Evolutionary conservation across 1,140 invertebrate genomes (phyloP), one percentile per base, ranked within the genome.

Genomic region (Helicorthomorpha holstii): DNA sequence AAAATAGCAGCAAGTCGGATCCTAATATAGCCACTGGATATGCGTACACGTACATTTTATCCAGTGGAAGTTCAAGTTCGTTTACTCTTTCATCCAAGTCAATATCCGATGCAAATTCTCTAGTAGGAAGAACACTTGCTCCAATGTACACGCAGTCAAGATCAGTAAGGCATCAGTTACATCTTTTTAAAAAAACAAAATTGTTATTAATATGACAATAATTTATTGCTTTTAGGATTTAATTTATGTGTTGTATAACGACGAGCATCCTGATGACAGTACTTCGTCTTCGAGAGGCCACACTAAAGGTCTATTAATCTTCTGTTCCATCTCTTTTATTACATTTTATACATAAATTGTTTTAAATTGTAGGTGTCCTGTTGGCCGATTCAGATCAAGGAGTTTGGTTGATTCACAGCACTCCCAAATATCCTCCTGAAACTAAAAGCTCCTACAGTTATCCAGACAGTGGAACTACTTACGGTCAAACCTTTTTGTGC

Each of bases 401-500:
- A 2, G 77, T 92, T 58, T 95, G 90, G 89, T 61, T 95, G 42
- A 75, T 93, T 19, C 91, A 95, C 65, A 94, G 89, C 49, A 83
- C 91, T 12, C 91, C 91, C 0, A 74, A 78, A 58, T 95, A 81
- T 69, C 86, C 85, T 10, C 72, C 76, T 0, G 48, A 73, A 22
- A 75, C 75, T 12, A 58, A 61, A 66, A 14, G 64, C 3, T 53
- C 63, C 3, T 94, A 91, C 62, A 63, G 58, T 4, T 94, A 86
- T 69, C 87, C 89, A 12, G 48, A 68, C 0, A 80, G 76, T 2
- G 88, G 82, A 0, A 67, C 67, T 51, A 64, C 68, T 12, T 85
- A 82, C 67, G 91, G 90, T 0, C 92, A 96, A 66, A 83, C 80
- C 27, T 82, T 91, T 56, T 68, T 95, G 0, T 96, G 91, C 64